Evolutionary conservation across 2,113 vertebrate species (phyloP).

Genomic region (Clarias batrachus): DNA sequence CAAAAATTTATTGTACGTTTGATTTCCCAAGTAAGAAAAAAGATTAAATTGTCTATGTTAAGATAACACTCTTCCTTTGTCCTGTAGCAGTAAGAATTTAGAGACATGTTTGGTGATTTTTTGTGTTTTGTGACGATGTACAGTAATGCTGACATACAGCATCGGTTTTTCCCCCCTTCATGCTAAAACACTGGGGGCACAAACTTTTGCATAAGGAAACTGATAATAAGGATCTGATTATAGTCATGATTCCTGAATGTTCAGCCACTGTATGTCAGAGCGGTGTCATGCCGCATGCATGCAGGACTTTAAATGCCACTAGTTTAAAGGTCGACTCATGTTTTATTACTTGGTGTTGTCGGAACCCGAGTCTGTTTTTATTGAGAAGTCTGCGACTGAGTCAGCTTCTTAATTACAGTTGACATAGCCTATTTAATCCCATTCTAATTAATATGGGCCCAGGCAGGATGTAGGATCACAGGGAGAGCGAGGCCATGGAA

Average conservation of each 20-base stretch:
- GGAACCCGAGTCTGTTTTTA: conserved; percentile 41
- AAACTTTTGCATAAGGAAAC: background rate
- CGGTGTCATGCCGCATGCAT: conserved; percentile 16
- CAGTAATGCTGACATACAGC: background rate
- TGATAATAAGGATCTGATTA: background rate
- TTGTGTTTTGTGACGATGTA: background rate
- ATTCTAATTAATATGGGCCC: conserved; percentile 64
- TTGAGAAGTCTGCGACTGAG: conserved; percentile 60
- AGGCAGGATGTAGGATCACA: conserved; percentile 46
- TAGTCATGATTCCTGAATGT: background rate
- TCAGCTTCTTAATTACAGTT: conserved; percentile 65
- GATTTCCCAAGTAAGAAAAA: too few relatives aligned
- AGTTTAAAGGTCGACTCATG: background rate
- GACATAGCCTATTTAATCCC: conserved; percentile 64
- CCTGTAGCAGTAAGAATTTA: too few relatives aligned
- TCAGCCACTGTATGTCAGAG: background rate
- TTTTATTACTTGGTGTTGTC: conserved; percentile 50
- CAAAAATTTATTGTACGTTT: too few relatives aligned
- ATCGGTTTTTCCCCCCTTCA: background rate
- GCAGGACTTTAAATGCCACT: conserved; percentile 34
- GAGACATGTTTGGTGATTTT: too few relatives aligned
- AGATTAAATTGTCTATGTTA: background rate
- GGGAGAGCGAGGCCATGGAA: conserved; percentile 31
- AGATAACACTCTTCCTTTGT: background rate
- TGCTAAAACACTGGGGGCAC: background rate